Conservation (phyloP, 2,888 invertebrate genomes). For the Synergus gifuensis region DNA sequence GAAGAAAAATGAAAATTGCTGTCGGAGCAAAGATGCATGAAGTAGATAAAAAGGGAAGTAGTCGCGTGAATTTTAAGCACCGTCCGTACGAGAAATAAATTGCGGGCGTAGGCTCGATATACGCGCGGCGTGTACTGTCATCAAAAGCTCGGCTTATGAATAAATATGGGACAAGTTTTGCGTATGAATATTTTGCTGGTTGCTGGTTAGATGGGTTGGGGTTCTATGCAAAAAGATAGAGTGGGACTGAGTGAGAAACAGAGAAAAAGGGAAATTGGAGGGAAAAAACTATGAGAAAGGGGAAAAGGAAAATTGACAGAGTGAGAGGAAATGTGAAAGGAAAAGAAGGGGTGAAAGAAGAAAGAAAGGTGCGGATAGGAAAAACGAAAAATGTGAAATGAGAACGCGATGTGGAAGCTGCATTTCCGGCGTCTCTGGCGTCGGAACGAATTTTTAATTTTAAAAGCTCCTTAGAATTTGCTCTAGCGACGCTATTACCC, state of each 20-base stretch:
- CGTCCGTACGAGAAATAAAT: slow-evolving; percentile 61
- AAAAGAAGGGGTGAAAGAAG: slow-evolving; percentile 25
- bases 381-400: slow-evolving; percentile 45
- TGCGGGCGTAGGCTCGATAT: slow-evolving; percentile 61
- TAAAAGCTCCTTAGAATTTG: slow-evolving; percentile 58
- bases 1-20: slow-evolving; percentile 58
- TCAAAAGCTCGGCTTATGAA: slow-evolving; percentile 68
- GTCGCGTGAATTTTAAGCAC: slow-evolving; percentile 64
- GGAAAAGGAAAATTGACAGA: slow-evolving; percentile 18
- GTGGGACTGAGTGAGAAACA: slow-evolving; percentile 18
- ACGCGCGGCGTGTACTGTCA: slow-evolving; percentile 62
- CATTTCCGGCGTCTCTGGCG: slow-evolving; percentile 56
- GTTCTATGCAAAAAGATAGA: slow-evolving; percentile 42
- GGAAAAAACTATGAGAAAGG: slow-evolving; percentile 39
- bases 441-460: slow-evolving; percentile 58
- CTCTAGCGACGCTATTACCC: slow-evolving; percentile 10
- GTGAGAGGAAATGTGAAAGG: slow-evolving; percentile 30
- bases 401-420: slow-evolving; percentile 55
- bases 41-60: slow-evolving; percentile 64
- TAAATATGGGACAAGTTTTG: slow-evolving; percentile 69
- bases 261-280: not conserved
- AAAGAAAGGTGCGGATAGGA: slow-evolving; percentile 33
- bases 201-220: slow-evolving; percentile 48
- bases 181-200: slow-evolving; percentile 66
- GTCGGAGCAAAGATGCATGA: slow-evolving; percentile 61